Evolutionary conservation across 2,888 invertebrate species (phyloP).

Genomic region (Drosophila demipolita): DNA sequence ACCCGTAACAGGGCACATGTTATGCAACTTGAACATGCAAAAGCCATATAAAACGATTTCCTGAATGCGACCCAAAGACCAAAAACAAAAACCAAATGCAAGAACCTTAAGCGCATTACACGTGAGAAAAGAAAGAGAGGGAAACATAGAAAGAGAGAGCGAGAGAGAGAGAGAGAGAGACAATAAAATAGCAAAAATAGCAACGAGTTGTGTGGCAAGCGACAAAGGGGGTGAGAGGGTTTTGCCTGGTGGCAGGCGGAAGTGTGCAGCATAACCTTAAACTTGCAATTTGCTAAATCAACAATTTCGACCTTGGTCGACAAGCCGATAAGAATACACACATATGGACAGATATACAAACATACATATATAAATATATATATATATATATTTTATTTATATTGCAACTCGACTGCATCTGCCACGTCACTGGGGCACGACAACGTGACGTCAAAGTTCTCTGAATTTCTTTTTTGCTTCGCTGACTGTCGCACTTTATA

Average conservation of each 20-base stretch:
- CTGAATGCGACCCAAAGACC: slow-evolving; percentile 33
- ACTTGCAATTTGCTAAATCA: slow-evolving; percentile 53
- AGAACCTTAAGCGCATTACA: slow-evolving; percentile 65
- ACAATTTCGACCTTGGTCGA: slow-evolving; percentile 43
- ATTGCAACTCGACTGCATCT: slow-evolving; percentile 12
- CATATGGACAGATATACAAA: not conserved
- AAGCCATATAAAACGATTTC: slow-evolving; percentile 73
- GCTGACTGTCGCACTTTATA: slow-evolving; percentile 27
- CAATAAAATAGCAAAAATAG: slow-evolving; percentile 42
- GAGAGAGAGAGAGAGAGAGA: not conserved
- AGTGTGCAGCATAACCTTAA: slow-evolving; percentile 52
- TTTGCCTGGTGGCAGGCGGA: slow-evolving; percentile 25
- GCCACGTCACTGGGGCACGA: slow-evolving; percentile 30
- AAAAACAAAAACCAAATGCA: slow-evolving; percentile 13
- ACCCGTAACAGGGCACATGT: slow-evolving; percentile 29
- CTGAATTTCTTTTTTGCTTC: slow-evolving; percentile 10
- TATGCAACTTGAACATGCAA: slow-evolving; percentile 62
- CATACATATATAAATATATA: not conserved
- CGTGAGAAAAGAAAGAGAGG: not conserved
- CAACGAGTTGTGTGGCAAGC: slow-evolving; percentile 27
- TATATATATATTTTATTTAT: not conserved
- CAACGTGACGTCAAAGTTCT: slow-evolving; percentile 41
- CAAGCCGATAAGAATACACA: slow-evolving; percentile 35
- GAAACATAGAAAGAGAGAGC: not conserved
- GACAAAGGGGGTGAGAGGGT: not conserved